Evolutionary conservation across 2,888 invertebrate genomes (phyloP), one percentile per base, ranked within the genome.

Genomic region (Aproaerema taeniolella): DNA sequence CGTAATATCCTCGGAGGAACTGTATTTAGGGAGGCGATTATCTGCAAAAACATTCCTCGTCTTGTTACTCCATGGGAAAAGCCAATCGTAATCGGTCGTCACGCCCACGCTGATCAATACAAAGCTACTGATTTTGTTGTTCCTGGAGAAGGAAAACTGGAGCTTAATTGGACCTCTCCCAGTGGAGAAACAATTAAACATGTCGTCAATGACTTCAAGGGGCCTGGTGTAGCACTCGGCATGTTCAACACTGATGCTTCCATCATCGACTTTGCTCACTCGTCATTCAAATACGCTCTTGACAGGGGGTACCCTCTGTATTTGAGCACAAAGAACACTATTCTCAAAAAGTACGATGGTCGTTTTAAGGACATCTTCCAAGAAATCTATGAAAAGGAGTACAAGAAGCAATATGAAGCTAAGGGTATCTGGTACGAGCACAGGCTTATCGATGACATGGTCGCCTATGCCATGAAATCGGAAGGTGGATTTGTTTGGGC

Each of bases 401-500:
- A 98, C 82, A 97, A 95, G 75, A 42, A 87, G 0, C 76, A 93
- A 55, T 99, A 86, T 73, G 98, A 98, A 73, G 93, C 92, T 1
- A 91, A 91, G 46, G 92, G 92, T 2, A 93, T 99, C 58, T 98
- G 98, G 97, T 99, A 99, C 69, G 99, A 99, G 76, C 99, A 99
- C 77, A 91, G 99, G 45, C 88, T 99, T 38, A 99, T 99, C 66
- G 99, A 99, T 72, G 99, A 99, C 65, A 99, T 99, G 99, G 98
- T 99, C 9, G 99, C 99, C 1, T 97, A 98, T 66, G 93, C 94
- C 20, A 95, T 99, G 95, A 99, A 99, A 77, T 95, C 96, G 0
- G 96, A 97, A 59, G 99, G 99, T 52, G 99, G 99, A 29, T 99
- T 99, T 75, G 98, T 99, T 0, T 99, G 99, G 99, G 98, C 99